phyloP scores from a whole-genome alignment of 2,113 vertebrate genomes.

The Camelus dromedarius region DNA sequence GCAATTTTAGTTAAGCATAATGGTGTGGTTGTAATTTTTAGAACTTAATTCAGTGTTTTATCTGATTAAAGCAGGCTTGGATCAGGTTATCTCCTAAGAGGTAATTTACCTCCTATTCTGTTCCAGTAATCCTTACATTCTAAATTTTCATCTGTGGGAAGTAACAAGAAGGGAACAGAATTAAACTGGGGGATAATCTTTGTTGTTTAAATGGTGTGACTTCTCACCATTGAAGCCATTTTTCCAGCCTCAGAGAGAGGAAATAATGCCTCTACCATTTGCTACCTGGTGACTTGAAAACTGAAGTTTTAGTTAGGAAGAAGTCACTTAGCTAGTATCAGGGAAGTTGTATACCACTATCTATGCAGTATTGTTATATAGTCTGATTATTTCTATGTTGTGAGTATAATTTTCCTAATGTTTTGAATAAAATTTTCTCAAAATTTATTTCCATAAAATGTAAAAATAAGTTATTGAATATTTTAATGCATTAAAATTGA shows the following conservation, averaged over 20 bases:
- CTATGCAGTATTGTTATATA: slow-evolving; percentile 72
- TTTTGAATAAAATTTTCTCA: slow-evolving; percentile 77
- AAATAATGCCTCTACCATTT: slow-evolving; percentile 60
- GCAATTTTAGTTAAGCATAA: slow-evolving; percentile 69
- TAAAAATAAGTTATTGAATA: slow-evolving; percentile 56
- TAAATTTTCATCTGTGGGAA: slow-evolving; percentile 62
- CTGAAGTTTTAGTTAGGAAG: slow-evolving; percentile 46
- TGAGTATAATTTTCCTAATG: slow-evolving; percentile 69
- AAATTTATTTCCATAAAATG: slow-evolving; percentile 68
- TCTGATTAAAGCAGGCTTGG: slow-evolving; percentile 53
- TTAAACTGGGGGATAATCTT: slow-evolving; percentile 56
- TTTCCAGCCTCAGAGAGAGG: slow-evolving; percentile 42
- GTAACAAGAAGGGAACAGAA: slow-evolving; percentile 40
- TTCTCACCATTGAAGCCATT: slow-evolving; percentile 73
- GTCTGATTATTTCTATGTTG: slow-evolving; percentile 67
- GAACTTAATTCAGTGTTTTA: slow-evolving; percentile 68
- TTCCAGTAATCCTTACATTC: slow-evolving; percentile 54
- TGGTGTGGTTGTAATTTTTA: slow-evolving; percentile 67
- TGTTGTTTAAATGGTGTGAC: slow-evolving; percentile 55
- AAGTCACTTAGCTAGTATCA: slow-evolving; percentile 66
- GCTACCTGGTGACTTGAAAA: slow-evolving; percentile 61
- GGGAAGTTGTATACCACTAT: slow-evolving; percentile 67
- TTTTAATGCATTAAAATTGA: slow-evolving; percentile 68
- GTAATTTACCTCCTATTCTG: slow-evolving; percentile 47
- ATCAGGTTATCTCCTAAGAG: slow-evolving; percentile 56